Evolutionary conservation across 2,113 vertebrate species (phyloP), one percentile per base, ranked within the genome.

Genomic region (Carlito syrichta): DNA sequence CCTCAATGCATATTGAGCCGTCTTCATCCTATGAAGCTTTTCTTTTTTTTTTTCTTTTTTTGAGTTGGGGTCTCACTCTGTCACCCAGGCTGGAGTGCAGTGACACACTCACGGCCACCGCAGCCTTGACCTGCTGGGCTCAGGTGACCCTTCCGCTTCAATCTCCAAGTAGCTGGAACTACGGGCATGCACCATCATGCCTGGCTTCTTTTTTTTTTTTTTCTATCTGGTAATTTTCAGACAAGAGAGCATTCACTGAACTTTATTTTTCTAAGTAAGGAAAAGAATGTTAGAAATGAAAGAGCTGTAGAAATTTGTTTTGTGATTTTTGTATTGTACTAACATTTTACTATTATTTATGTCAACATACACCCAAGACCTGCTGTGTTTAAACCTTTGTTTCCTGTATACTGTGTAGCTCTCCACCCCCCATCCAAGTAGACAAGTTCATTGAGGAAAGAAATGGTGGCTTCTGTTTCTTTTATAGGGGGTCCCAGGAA

Each of bases 221-320:
- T 56, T 69, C 22, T 58, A 19, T 48, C 85, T 84, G 50, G 45
- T 76, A 22, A 54, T 71, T 96, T 68, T 54, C 66, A 91, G 48
- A 56, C 5, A 19, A 58, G 60, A 74, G 74, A 52, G 20, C 43
- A 35, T 20, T 38, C 30, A 14, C 32, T 54, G 35, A 62, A 10
- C 40, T 74, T 77, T 23, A 12, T 54, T 89, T 76, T 93, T 91
- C 93, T 89, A 77, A 81, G 40, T 76, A 93, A 89, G 71, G 76
- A 23, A 40, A 60, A 43, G 71, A 76, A 19, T 5, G 9, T 38
- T 50, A 74, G 71, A 43, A n/a, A 58, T 8, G 22, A 30, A 62
- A 74, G 48, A 16, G 50, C 22, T 10, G 32, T 56, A 17, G 60
- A 8, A 20, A 23, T 60, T 27, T 38, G 0, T n/a, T 73, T 43